Conservation (phyloP, 1,140 invertebrate species). For the Microplitis mediator region DNA sequence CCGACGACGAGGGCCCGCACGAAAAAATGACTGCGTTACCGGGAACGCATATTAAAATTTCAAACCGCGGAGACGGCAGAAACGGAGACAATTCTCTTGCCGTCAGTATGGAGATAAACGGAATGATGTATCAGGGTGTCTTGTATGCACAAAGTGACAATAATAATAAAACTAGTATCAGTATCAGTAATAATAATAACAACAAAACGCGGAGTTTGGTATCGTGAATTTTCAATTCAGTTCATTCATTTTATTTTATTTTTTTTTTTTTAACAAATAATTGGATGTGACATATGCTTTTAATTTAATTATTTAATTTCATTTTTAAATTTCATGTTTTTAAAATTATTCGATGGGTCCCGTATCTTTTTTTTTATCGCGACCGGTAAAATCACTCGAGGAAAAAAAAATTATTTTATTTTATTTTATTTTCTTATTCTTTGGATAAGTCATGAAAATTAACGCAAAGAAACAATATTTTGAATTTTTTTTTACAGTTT, state of each 20-base stretch:
- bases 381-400: too few species aligned
- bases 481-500: too few species aligned
- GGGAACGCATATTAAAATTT: slow-evolving; percentile 87
- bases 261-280: not conserved
- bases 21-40: slow-evolving; percentile 48
- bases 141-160: slow-evolving; percentile 73
- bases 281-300: not conserved
- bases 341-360: too few species aligned
- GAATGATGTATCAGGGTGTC: slow-evolving; percentile 87
- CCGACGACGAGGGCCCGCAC: slow-evolving; percentile 48
- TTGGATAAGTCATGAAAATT: too few species aligned
- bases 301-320: too few species aligned
- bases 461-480: too few species aligned
- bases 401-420: too few species aligned
- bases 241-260: not conserved
- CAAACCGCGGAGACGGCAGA: slow-evolving; percentile 76
- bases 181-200: not conserved
- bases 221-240: slow-evolving; percentile 50
- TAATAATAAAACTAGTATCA: slow-evolving; percentile 36
- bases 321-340: too few species aligned
- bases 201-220: slow-evolving; percentile 57
- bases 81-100: slow-evolving; percentile 87
- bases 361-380: too few species aligned
- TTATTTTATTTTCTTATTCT: too few species aligned
- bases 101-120: slow-evolving; percentile 96